Evolutionary conservation across 2,113 vertebrate genomes (phyloP), one percentile per base, ranked within the genome.

Genomic region (Pachycephala philippinensis): DNA sequence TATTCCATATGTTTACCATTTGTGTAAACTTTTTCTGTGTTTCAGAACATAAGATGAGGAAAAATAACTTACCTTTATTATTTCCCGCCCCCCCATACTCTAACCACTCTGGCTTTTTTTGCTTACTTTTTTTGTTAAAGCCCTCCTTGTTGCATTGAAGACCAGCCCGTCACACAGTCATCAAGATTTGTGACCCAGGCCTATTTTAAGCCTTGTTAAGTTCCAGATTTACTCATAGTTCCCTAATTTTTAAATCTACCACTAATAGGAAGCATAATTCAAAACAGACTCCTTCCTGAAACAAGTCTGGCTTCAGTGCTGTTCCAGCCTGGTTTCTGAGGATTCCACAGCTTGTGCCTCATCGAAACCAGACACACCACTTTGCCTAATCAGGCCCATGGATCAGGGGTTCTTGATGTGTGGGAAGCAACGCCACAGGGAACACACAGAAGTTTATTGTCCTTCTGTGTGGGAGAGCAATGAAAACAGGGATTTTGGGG

Each of bases 191-290:
- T 93, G 87, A 97, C 87, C 90, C 72, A 60, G 68, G 35, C 68
- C 88, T 96, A 90, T 96, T 96, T 96, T 94, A 83, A 94, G 90
- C 60, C 92, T 96, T 96, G 95, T 94, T 93, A 94, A 95, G 35
- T 92, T 96, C 87, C 90, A 95, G 92, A 94, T 95, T 97, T 96
- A 96, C 84, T 94, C 82, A 84, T 94, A 95, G 95, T 93, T 93
- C 85, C 44, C 95, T 96, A 96, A 97, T 96, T 96, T 96, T 94
- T 94, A 93, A 96, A 97, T 96, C 88, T 95, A 86, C 90, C 13
- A 2, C 93, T 96, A 96, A 96, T 90, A 90, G 71, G 94, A 92
- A 90, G 83, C 76, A 84, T 97, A 96, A 96, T 96, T 93, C 95
- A 94, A 96, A 97, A 63, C 95, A 96, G 95, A 84, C 90, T 86